These are phyloP conservation scores for Acridotheres tristis DNA, from an alignment of 2,797 vertebrate genomes.

Conservation along the genomic window DNA sequence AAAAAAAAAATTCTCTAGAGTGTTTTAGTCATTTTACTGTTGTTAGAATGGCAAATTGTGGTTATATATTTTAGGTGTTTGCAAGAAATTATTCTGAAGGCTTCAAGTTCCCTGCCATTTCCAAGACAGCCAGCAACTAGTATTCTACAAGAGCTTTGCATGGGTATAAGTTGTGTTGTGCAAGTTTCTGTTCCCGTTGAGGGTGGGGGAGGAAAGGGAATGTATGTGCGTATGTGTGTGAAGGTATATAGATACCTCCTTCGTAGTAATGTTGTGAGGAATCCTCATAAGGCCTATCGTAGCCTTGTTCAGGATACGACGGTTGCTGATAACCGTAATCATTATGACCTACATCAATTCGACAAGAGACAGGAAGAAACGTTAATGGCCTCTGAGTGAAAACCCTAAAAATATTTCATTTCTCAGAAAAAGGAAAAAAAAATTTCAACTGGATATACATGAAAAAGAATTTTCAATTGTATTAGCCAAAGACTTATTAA, in stretches of 20 bases:
- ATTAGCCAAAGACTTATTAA: conserved; percentile 77
- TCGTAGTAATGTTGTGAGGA: conserved; percentile 86
- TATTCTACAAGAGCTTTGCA: conserved; percentile 77
- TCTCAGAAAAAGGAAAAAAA: conserved; percentile 79
- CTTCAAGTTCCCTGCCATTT: conserved; percentile 70
- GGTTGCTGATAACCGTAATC: conserved; percentile 88
- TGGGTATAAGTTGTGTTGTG: conserved; percentile 73
- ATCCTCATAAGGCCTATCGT: conserved; percentile 90
- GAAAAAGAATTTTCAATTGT: conserved; percentile 76
- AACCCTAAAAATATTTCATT: conserved; percentile 78
- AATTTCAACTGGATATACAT: conserved; percentile 80
- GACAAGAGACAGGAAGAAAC: conserved; percentile 87
- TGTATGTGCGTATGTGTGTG: conserved; percentile 78
- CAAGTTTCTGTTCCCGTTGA: conserved; percentile 61
- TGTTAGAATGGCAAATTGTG: conserved; percentile 78
- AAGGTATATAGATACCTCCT: conserved; percentile 88
- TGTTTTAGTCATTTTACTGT: conserved; percentile 81
- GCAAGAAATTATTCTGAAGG: conserved; percentile 74
- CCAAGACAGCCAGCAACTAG: conserved; percentile 79
- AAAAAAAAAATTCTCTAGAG: conserved; percentile 64
- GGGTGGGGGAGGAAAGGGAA: conserved; percentile 69
- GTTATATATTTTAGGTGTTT: conserved; percentile 76
- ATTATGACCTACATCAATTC: conserved; percentile 89
- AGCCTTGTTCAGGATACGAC: conserved; percentile 89
- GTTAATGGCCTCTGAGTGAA: conserved; percentile 85